Conservation (phyloP, 2,113 vertebrate genomes). For the Procapra przewalskii region DNA sequence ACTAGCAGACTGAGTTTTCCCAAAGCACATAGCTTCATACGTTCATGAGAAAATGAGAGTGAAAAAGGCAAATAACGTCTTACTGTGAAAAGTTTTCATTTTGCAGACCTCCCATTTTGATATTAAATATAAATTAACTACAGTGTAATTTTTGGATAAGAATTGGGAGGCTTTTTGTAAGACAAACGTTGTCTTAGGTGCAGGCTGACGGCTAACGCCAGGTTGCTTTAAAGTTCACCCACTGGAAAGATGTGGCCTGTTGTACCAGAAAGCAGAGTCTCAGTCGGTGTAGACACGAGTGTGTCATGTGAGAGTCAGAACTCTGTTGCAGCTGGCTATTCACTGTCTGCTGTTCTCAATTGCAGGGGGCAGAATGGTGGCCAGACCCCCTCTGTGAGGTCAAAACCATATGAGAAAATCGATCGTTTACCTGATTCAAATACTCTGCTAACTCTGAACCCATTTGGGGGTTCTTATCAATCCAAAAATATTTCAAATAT, state of each 20-base stretch:
- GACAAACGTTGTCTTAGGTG: neutral
- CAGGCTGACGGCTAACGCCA: neutral
- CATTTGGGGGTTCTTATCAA: neutral
- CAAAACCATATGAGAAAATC: neutral
- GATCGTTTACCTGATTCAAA: neutral
- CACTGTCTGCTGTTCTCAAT: neutral
- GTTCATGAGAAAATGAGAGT: neutral
- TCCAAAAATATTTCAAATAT: neutral
- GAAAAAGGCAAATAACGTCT: neutral
- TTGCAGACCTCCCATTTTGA: neutral
- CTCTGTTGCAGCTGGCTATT: neutral
- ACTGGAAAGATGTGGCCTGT: neutral
- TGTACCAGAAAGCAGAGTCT: neutral
- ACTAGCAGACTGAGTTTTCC: neutral
- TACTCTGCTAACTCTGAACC: neutral
- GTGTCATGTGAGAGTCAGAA: neutral
- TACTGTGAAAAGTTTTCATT: neutral
- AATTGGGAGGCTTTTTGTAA: neutral
- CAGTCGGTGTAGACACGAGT: fast-evolving
- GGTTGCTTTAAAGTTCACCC: neutral
- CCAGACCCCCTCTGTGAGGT: neutral
- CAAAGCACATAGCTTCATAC: neutral
- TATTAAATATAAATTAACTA: neutral
- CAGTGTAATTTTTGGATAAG: neutral
- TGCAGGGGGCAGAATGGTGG: neutral